These are phyloP conservation scores for Neofelis nebulosa DNA, from an alignment of 2,113 vertebrate genomes.

Conservation along the genomic window DNA sequence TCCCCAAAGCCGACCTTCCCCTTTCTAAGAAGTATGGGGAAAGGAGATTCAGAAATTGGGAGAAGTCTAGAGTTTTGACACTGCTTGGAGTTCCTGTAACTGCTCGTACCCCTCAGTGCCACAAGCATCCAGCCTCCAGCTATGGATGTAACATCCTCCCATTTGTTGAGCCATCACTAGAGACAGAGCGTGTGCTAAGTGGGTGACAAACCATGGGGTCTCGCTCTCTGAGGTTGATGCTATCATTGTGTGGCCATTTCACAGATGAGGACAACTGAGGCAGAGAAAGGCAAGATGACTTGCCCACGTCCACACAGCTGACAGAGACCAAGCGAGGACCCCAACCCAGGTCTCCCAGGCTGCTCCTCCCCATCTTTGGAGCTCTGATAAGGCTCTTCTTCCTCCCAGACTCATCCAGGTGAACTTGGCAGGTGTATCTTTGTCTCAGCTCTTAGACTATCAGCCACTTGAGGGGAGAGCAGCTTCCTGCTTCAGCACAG, in stretches of 20 bases:
- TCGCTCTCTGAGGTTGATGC: background rate
- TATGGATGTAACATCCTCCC: background rate
- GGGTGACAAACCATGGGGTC: background rate
- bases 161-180: background rate
- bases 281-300: background rate
- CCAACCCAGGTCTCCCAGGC: background rate
- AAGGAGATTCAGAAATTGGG: background rate
- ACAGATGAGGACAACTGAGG: constrained; percentile 6
- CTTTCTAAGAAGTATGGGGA: background rate
- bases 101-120: background rate
- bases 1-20: background rate
- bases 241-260: background rate
- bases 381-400: background rate
- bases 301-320: background rate
- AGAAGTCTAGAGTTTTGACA: background rate
- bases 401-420: background rate
- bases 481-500: background rate
- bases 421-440: background rate
- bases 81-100: background rate
- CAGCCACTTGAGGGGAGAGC: background rate
- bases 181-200: background rate
- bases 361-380: background rate
- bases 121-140: background rate
- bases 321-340: background rate
- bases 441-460: background rate